Evolutionary conservation across 2,888 invertebrate species (phyloP), one percentile per base, ranked within the genome.

Genomic region (Tetrapedia diversipes): DNA sequence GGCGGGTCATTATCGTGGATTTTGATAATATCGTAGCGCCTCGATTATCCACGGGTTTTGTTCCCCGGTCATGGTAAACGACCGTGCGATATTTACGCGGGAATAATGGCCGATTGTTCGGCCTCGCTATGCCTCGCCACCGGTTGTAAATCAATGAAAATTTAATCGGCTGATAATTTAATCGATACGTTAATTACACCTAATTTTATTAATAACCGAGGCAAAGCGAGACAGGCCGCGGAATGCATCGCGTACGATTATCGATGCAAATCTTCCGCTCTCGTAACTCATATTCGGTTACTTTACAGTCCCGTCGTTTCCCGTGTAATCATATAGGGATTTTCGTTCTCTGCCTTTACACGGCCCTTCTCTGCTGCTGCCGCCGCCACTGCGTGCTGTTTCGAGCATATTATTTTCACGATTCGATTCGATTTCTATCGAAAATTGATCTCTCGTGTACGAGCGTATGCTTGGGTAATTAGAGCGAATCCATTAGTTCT

Each of bases 1-100:
- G 75, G 60, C 71, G 63, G 77, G 79, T 83, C 82, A 86, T 86
- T 86, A 83, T 82, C 81, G 65, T 85, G 78, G 67, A 76, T 80
- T 79, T 80, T 76, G 76, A 76, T 79, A 79, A 80, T 69, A 71
- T 67, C 75, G 71, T 71, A 47, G 49, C 49, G 39, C 57, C 43
- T 59, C 68, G 75, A 71, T 73, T 74, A 79, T 79, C 67, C 70
- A 10, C 22, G 57, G 61, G 45, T 56, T 68, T 77, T 69, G 67
- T 64, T 29, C 67, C 41, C 4, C 47, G 64, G 54, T 47, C 60
- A 37, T 64, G 45, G 43, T 32, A 53, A 70, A 77, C 76, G 64
- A 47, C 45, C 47, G 37, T n/a, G 57, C 24, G 61, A 63, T 77
- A 77, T 70, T 78, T 66, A 78, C 59, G 57, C 51, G 7, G 34